These are phyloP conservation scores for Drosophila simulans DNA, from an alignment of 1,140 invertebrate species.

Conservation along the genomic window DNA sequence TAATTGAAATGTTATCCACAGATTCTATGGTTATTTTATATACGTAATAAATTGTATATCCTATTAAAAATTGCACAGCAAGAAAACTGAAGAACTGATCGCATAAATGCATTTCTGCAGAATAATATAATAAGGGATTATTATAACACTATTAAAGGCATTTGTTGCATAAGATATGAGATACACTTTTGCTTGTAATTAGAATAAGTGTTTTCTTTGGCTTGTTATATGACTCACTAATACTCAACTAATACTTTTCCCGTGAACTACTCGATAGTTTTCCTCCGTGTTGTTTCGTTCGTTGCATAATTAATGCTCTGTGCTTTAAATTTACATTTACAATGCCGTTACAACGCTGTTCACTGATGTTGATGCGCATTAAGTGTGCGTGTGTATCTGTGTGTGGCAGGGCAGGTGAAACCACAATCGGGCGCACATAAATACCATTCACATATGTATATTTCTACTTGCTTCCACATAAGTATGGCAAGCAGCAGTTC, in stretches of 20 bases:
- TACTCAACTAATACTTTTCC: background rate
- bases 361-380: slow-evolving; percentile 59
- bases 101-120: too few relatives aligned
- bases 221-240: too few relatives aligned
- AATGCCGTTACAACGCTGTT: slow-evolving; percentile 52
- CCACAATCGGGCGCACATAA: slow-evolving; percentile 33
- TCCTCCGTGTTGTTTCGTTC: slow-evolving; percentile 15
- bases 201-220: too few relatives aligned
- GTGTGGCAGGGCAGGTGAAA: slow-evolving; percentile 27
- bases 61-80: slow-evolving; percentile 17
- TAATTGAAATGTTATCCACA: slow-evolving; percentile 70
- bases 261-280: background rate
- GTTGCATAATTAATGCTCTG: slow-evolving; percentile 73
- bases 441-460: slow-evolving; percentile 7
- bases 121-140: too few relatives aligned
- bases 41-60: slow-evolving; percentile 31
- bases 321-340: slow-evolving; percentile 71
- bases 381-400: slow-evolving; percentile 39
- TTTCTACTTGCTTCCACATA: background rate
- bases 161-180: background rate
- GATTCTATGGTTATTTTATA: slow-evolving; percentile 31
- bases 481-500: slow-evolving; percentile 4
- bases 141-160: too few relatives aligned
- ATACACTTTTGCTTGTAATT: background rate
- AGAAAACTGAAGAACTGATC: background rate